A percentile compares a stretch with the other conserved stretches of the same genome.
phyloP scores from a whole-genome alignment of 64 coral and sea anemone species.

The Pocillopora damicornis region DNA sequence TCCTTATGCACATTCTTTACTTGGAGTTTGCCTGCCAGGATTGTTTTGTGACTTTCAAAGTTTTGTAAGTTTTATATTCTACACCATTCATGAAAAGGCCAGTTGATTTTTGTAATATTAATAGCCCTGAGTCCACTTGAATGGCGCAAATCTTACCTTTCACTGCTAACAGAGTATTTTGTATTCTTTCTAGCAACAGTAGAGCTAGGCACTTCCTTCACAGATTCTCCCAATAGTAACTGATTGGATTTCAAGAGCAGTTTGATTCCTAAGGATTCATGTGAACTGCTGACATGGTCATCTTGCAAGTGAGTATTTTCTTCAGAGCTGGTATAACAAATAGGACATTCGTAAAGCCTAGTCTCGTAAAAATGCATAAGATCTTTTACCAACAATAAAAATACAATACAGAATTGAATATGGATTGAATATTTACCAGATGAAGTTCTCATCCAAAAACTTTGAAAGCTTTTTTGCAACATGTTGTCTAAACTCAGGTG shows the following conservation, averaged over 20 bases:
- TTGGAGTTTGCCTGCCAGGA: no score
- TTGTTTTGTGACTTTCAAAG: no score
- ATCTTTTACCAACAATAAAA: background rate
- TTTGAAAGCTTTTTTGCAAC: constrained; percentile 80
- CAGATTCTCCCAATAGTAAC: background rate
- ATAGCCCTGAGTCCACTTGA: background rate
- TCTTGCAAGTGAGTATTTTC: background rate
- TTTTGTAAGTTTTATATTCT: no score
- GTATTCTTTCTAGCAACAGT: background rate
- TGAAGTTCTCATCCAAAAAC: constrained; percentile 56
- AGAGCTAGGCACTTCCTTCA: background rate
- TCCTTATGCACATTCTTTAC: no score
- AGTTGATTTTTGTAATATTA: no score
- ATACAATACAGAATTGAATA: background rate
- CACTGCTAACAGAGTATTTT: background rate
- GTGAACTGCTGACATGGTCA: background rate
- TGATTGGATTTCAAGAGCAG: constrained; percentile 12
- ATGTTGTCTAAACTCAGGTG: constrained; percentile 69
- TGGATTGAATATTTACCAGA: background rate
- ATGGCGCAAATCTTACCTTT: background rate
- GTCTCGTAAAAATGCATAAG: background rate
- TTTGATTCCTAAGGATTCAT: constrained; percentile 12
- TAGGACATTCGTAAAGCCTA: background rate
- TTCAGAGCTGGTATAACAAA: background rate
- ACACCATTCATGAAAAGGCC: no score